Evolutionary conservation across 2,797 vertebrate genomes (phyloP), one percentile per base, ranked within the genome.

Genomic region (Glossophaga mutica): DNA sequence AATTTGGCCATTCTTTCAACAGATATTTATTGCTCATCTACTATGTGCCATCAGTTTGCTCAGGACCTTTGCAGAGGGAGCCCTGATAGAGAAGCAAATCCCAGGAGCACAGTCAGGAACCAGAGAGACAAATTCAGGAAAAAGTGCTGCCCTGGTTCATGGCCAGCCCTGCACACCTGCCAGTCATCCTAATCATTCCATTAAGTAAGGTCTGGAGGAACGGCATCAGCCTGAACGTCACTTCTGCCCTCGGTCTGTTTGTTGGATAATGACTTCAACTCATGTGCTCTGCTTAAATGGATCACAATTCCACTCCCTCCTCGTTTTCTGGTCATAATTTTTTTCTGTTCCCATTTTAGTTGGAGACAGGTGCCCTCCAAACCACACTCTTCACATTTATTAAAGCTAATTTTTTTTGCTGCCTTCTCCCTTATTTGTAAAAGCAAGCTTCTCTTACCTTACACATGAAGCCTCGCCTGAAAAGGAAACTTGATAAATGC

Each of bases 301-400:
- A 92, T 78, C 0, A 5, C 85, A 87, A 90, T 68, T 46, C 85
- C 39, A 78, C 87, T 92, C 46, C 34, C 6, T 2, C 22, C 22
- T 70, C 62, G 52, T 67, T 91, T 42, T 94, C 81, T 79, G 34
- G 26, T 84, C 85, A 89, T 96, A 95, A 95, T 94, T 96, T 93
- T 97, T 96, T 77, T 79, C 77, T 86, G 91, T 96, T 96, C 86
- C 81, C 86, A 70, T 96, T 97, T 96, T 83, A 88, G 42, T 32
- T 15, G 37, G 82, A 97, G 89, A 92, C 57, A 68, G 92, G 46
- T 95, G 90, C 78, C 78, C 78, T 96, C 93, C 90, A 97, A 94
- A 89, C 81, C 70, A 84, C n/a, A 92, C 29, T 83, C 39, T 48
- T 78, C 55, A 62, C 86, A 94, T 94, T 91, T 91, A 87, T 96